Base-by-base conservation (phyloP, 1,140 invertebrate genomes). In the Procambarus virginalis region DNA sequence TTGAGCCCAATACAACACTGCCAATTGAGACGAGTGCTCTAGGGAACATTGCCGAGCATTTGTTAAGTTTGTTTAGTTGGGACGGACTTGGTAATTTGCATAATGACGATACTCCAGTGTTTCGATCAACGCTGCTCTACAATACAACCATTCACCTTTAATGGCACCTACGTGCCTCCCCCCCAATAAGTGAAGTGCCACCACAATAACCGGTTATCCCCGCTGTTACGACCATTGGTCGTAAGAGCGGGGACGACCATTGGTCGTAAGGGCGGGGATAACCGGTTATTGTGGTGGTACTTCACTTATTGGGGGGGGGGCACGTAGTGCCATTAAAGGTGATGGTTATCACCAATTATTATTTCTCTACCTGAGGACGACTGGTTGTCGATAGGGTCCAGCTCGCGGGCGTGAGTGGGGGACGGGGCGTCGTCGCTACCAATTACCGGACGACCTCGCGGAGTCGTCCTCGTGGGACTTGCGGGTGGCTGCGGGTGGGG, bases 341-440 rank as follows among this genome's bases (percentile, higher is more conserved):
- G 51, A 55, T 55, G n/a, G 5, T 64, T 10, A 17, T 64, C 60
- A 64, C 60, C 60, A 17, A 20, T 12, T 17, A 64, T 0, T 20
- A 73, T 73, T 20, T 34, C 68, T 73, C n/a, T n/a, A 73, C 68
- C 68, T 70, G 68, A 73, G n/a, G 68, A 73, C n/a, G 68, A 73
- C 68, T 70, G 68, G 68, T 73, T 73, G n/a, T 73, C 68, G 68
- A 73, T 34, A 20, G 68, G 68, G 3, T 70, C 68, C n/a, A 73
- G 68, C 14, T 70, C 68, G 5, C 68, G 81, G 20, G 76, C 84
- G 22, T 90, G 89, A 12, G 92, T 92, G 58, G 93, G 97, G 89
- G 97, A 97, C 0, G 97, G 97, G 0, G 97, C 97, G 92, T 98
- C 96, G 92, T 98, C 97, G 0, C 97, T 98, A 8, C 97, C 97